Conservation (phyloP, 2,113 vertebrate genomes). For the Lasiurus cinereus region DNA sequence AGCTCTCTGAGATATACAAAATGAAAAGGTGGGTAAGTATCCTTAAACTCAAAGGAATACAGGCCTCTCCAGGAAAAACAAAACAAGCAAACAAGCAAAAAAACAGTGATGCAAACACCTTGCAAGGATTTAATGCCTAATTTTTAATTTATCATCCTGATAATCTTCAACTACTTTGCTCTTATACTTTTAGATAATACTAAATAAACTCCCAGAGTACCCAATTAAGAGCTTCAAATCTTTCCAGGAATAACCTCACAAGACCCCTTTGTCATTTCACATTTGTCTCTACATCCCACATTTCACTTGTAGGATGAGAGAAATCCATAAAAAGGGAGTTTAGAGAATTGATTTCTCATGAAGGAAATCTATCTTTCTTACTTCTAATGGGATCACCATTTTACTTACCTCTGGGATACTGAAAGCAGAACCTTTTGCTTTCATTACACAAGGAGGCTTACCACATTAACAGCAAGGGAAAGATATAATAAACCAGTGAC, state of each 20-base stretch:
- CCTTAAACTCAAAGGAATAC: not conserved
- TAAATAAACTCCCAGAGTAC: slow-evolving; percentile 4
- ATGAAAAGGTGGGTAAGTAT: slow-evolving; percentile 14
- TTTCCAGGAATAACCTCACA: slow-evolving; percentile 42
- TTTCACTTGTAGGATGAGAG: slow-evolving; percentile 69
- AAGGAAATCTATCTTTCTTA: slow-evolving; percentile 73
- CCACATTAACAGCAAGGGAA: not conserved
- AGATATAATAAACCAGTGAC: not conserved
- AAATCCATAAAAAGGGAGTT: slow-evolving; percentile 74
- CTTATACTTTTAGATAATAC: slow-evolving; percentile 26
- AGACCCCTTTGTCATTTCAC: slow-evolving; percentile 63
- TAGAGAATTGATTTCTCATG: slow-evolving; percentile 73
- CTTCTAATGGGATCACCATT: slow-evolving; percentile 52
- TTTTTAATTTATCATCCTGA: slow-evolving; percentile 21
- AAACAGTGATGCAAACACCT: not conserved
- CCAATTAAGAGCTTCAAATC: not conserved
- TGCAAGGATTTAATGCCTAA: not conserved
- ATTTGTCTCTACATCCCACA: slow-evolving; percentile 60
- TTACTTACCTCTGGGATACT: slow-evolving; percentile 50
- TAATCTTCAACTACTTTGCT: slow-evolving; percentile 11
- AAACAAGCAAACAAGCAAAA: not conserved
- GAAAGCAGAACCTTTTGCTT: not conserved
- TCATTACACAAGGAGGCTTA: not conserved
- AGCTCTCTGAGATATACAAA: not conserved
- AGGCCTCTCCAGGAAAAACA: not conserved